A percentile compares a stretch with the other conserved stretches of the same genome.
Evolutionary conservation across 2,797 vertebrate genomes (phyloP).

Genomic region (Hirundo rustica): DNA sequence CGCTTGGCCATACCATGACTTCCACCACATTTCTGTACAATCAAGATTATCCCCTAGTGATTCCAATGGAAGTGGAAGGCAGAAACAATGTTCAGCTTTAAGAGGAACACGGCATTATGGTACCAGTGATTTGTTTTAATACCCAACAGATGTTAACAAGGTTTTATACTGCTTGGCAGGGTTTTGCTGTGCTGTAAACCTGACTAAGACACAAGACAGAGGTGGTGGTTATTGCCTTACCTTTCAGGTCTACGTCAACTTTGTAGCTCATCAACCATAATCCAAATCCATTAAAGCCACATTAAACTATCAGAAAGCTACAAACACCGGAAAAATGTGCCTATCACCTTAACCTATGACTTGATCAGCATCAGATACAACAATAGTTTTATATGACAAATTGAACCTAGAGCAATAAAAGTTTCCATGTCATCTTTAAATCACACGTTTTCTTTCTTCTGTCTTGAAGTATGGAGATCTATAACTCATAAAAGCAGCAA

Average conservation of each 20-base stretch:
- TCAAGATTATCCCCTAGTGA: background rate
- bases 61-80: background rate
- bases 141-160: constrained; percentile 16
- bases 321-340: background rate
- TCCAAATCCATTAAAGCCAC: background rate
- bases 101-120: background rate
- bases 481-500: background rate
- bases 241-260: background rate
- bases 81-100: background rate
- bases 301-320: background rate
- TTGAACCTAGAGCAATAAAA: background rate
- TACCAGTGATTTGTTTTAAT: background rate
- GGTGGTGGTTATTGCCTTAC: background rate
- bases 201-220: background rate
- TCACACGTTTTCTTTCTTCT: background rate
- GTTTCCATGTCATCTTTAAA: background rate
- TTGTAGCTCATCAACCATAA: background rate
- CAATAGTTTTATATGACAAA: background rate
- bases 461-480: background rate
- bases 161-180: background rate
- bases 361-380: background rate
- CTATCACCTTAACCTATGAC: background rate
- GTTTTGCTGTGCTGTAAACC: background rate
- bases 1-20: background rate
- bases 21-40: background rate